phyloP scores from a whole-genome alignment of 2,797 vertebrate genomes.

The Girardinus metallicus region DNA sequence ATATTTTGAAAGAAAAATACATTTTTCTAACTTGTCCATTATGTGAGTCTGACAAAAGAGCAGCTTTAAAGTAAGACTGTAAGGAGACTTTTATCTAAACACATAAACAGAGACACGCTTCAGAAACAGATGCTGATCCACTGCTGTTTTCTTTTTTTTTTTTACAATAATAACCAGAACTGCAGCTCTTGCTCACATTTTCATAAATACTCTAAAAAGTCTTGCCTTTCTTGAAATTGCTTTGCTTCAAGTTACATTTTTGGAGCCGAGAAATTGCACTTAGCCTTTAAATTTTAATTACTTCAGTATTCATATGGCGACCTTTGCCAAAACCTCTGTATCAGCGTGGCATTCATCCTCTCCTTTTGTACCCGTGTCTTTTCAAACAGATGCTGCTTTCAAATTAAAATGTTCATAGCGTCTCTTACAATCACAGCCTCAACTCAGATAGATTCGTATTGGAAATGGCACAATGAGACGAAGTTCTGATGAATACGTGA shows the following conservation, averaged over 20 bases:
- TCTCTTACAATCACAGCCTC: constrained; percentile 9
- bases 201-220: constrained; percentile 13
- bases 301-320: constrained; percentile 15
- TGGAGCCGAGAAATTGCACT: constrained; percentile 6
- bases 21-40: neutral
- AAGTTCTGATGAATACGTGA: neutral
- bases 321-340: constrained; percentile 25
- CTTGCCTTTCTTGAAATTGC: constrained; percentile 14
- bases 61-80: constrained; percentile 37
- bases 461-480: constrained; percentile 23
- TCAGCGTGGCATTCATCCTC: constrained; percentile 29
- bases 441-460: constrained; percentile 8
- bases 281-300: constrained; percentile 9
- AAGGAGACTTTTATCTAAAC: constrained; percentile 24
- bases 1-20: constrained; percentile 43
- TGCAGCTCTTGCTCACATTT: neutral
- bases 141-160: neutral
- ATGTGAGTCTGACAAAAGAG: constrained; percentile 9
- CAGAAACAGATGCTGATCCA: constrained; percentile 15
- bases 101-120: constrained; percentile 16
- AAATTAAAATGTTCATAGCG: constrained; percentile 35
- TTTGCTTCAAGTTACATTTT: neutral
- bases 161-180: constrained; percentile 5
- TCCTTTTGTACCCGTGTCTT: constrained; percentile 18
- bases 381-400: constrained; percentile 4